A percentile compares a stretch with the other conserved stretches of the same genome.
Evolutionary conservation across 2,797 vertebrate species (phyloP).

Genomic region (Furcifer pardalis): DNA sequence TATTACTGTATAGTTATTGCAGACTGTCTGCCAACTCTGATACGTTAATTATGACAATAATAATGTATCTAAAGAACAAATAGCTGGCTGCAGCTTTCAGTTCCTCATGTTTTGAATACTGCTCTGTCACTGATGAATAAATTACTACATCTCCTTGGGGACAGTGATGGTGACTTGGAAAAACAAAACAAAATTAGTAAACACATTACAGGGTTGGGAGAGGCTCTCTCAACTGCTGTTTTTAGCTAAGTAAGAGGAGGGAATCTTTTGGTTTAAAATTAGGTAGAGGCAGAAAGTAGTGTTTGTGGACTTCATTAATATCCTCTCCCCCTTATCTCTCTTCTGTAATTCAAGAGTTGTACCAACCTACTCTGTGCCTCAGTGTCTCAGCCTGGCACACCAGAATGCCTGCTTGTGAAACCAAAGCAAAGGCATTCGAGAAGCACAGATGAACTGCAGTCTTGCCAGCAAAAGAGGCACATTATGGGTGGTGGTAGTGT

Average conservation of each 20-base stretch:
- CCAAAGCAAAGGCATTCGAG: not conserved
- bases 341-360: not conserved
- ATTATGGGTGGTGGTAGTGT: not conserved
- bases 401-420: not conserved
- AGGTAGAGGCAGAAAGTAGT: not conserved
- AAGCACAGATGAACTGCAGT: not conserved
- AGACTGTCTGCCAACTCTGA: not conserved
- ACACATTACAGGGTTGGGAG: not conserved
- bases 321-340: no score
- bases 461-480: not conserved
- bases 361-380: not conserved
- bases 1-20: not conserved
- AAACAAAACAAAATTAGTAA: not conserved
- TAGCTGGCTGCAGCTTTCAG: accelerated
- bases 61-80: not conserved
- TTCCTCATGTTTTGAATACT: not conserved
- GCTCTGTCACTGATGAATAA: not conserved
- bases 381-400: not conserved
- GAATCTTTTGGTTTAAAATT: not conserved
- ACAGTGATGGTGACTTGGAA: constrained; percentile 4
- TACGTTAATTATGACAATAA: not conserved
- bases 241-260: no score
- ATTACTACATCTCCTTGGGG: accelerated
- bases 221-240: not conserved
- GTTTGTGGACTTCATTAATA: no score